Conservation (phyloP, 1,140 invertebrate genomes). For the Heliothis virescens region DNA sequence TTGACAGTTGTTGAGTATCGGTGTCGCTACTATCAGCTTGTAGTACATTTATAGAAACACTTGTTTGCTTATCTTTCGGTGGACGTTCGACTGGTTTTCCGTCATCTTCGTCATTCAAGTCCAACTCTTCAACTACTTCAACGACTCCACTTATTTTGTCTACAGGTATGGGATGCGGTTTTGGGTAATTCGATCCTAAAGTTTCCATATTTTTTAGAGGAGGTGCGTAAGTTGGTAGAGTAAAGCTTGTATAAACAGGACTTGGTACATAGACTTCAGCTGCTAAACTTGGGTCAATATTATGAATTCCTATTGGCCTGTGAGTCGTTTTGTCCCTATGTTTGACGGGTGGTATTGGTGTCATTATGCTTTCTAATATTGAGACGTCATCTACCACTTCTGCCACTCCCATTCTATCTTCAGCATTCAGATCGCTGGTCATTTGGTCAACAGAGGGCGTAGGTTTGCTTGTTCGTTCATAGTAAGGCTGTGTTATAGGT, state of each 20-base stretch:
- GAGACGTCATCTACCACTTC: conserved; percentile 84
- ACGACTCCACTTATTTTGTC: conserved; percentile 88
- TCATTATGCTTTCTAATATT: conserved; percentile 79
- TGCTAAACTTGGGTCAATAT: conserved; percentile 74
- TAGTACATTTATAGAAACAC: conserved; percentile 78
- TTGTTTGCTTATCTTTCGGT: conserved; percentile 83
- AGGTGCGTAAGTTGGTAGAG: conserved; percentile 87
- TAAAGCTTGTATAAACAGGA: conserved; percentile 89
- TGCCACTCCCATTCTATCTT: conserved; percentile 83
- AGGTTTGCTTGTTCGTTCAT: conserved; percentile 74
- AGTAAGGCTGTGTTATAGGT: conserved; percentile 84
- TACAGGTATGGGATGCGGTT: conserved; percentile 89
- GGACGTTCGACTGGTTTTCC: conserved; percentile 81
- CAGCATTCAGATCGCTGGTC: conserved; percentile 68
- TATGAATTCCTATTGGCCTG: conserved; percentile 67
- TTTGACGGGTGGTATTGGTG: conserved; percentile 70
- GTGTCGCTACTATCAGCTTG: conserved; percentile 72
- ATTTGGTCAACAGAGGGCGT: conserved; percentile 59
- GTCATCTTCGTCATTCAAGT: conserved; percentile 69
- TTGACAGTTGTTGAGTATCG: conserved; percentile 74
- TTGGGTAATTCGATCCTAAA: conserved; percentile 85
- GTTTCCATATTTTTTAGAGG: conserved; percentile 84
- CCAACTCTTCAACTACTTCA: conserved; percentile 65
- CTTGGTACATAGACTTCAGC: conserved; percentile 80
- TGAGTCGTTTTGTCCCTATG: conserved; percentile 69